A percentile compares a stretch with the other conserved stretches of the same genome.
phyloP scores from a whole-genome alignment of 2,888 invertebrate genomes.

The Oxystoma pomonae region DNA sequence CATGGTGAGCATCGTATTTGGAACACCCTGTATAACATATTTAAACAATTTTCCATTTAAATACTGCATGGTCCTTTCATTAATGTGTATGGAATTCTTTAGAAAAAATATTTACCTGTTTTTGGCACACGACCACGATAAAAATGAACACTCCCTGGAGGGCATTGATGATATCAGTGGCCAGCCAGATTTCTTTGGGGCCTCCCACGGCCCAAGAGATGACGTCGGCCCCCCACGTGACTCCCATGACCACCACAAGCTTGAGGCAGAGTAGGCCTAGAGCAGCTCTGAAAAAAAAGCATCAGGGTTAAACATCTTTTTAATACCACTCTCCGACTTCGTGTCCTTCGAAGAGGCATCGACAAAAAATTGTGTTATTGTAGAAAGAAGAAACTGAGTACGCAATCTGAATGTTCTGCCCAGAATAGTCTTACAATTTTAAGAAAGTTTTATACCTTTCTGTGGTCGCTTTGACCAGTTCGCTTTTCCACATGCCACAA shows the following conservation, averaged over 20 bases:
- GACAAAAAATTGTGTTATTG: too few species aligned
- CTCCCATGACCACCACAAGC: constrained; percentile 77
- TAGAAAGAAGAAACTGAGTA: too few species aligned
- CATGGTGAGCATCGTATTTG: too few species aligned
- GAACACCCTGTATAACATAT: too few species aligned
- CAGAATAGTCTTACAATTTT: too few species aligned
- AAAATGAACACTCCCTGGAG: constrained; percentile 86
- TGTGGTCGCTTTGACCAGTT: constrained; percentile 80
- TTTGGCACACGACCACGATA: constrained; percentile 84
- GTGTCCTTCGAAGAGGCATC: too few species aligned
- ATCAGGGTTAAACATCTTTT: too few species aligned
- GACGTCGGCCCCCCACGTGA: constrained; percentile 77
- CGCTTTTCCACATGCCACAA: constrained; percentile 83
- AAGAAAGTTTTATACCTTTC: constrained; percentile 53
- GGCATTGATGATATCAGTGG: constrained; percentile 80
- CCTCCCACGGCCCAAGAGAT: constrained; percentile 81
- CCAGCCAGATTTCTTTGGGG: constrained; percentile 76
- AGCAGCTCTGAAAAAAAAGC: constrained; percentile 66
- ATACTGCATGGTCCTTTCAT: too few species aligned
- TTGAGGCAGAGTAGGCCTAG: constrained; percentile 81
- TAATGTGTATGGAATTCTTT: too few species aligned
- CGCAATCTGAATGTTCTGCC: too few species aligned
- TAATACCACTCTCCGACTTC: too few species aligned
- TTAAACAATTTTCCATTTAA: too few species aligned
- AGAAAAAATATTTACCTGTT: constrained; percentile 63